Conservation (phyloP, 2,888 invertebrate species). For the Cantharis rufa region DNA sequence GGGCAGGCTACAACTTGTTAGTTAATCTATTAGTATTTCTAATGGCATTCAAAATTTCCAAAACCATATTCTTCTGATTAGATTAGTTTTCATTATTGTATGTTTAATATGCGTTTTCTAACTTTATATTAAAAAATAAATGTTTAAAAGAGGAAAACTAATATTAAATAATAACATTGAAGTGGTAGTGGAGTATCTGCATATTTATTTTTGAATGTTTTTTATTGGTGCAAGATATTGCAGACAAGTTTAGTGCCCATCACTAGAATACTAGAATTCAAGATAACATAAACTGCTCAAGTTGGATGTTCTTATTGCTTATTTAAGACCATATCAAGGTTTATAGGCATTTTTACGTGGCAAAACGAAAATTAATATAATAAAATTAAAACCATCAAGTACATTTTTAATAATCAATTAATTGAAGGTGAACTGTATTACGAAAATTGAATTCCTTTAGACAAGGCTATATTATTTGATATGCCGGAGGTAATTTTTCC, state of each 20-base stretch:
- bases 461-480: constrained; percentile 9
- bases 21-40: too few relatives aligned
- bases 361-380: neutral
- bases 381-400: neutral
- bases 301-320: neutral
- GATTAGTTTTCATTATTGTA: neutral
- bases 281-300: neutral
- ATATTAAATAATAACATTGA: neutral
- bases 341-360: neutral
- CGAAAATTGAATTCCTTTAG: constrained; percentile 1
- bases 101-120: neutral
- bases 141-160: neutral
- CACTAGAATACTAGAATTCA: neutral
- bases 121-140: neutral
- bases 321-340: neutral
- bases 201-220: neutral
- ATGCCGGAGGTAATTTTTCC: constrained; percentile 1
- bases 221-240: neutral
- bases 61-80: neutral
- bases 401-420: constrained; percentile 10
- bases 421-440: constrained; percentile 9
- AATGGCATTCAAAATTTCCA: too few relatives aligned
- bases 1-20: too few relatives aligned
- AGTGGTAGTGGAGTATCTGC: neutral
- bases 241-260: neutral